A percentile compares a stretch with the other conserved stretches of the same genome.
phyloP scores from a whole-genome alignment of 2,797 vertebrate genomes.

The Schizothorax lantsangensis region DNA sequence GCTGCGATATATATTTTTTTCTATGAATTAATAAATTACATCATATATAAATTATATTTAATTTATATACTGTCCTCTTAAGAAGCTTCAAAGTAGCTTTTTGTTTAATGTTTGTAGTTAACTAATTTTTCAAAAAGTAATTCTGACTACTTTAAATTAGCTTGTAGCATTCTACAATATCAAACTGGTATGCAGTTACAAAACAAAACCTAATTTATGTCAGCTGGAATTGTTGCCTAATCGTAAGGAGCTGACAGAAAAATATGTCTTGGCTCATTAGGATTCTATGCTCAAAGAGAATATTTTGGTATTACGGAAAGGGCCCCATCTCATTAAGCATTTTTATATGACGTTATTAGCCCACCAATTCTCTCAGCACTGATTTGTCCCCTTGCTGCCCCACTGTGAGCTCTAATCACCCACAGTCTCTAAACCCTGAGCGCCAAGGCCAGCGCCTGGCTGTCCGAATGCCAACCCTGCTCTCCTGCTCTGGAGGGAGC shows the following conservation, averaged over 20 bases:
- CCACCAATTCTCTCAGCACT: slow-evolving; percentile 40
- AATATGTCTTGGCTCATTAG: slow-evolving; percentile 44
- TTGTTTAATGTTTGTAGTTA: neutral
- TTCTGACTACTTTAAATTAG: slow-evolving; percentile 7
- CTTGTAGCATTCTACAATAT: neutral
- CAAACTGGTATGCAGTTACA: neutral
- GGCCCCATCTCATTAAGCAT: slow-evolving; percentile 40
- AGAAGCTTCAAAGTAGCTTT: neutral
- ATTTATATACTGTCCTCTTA: neutral
- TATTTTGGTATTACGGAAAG: slow-evolving; percentile 39
- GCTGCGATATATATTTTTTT: neutral
- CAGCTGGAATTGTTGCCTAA: slow-evolving; percentile 26
- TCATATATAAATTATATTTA: neutral
- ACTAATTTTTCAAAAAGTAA: neutral
- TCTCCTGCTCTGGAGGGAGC: slow-evolving; percentile 36
- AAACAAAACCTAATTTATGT: slow-evolving; percentile 33
- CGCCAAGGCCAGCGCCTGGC: neutral
- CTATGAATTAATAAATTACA: neutral
- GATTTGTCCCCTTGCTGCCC: slow-evolving; percentile 46
- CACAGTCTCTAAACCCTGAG: slow-evolving; percentile 19
- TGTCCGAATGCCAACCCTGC: slow-evolving; percentile 18
- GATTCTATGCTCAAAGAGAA: slow-evolving; percentile 41
- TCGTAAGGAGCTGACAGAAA: slow-evolving; percentile 37
- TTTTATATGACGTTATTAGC: slow-evolving; percentile 44
- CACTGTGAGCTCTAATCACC: slow-evolving; percentile 46